A percentile compares a stretch with the other conserved stretches of the same genome.
Conservation (phyloP, 1,140 invertebrate species). For the Aporrectodea caliginosa region DNA sequence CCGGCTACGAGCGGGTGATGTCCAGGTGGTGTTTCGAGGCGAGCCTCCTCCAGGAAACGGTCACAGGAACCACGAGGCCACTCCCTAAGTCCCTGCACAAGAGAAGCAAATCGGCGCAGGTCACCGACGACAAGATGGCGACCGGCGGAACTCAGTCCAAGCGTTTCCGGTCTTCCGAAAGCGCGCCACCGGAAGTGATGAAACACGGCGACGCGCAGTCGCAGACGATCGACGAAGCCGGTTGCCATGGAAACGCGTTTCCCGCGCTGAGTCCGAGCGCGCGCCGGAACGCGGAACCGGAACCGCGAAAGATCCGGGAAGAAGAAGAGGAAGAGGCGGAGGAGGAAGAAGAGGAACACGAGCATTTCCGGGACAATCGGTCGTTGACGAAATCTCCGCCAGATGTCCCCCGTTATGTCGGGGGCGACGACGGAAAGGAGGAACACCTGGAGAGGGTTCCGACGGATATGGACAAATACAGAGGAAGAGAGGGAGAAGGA, state of each 20-base stretch:
- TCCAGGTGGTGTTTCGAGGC: not conserved
- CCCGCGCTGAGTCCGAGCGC: not conserved
- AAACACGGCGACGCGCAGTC: not conserved
- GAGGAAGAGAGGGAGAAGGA: too few relatives aligned
- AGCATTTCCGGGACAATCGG: too few relatives aligned
- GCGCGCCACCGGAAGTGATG: not conserved
- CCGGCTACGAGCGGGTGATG: not conserved
- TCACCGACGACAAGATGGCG: conserved; percentile 28
- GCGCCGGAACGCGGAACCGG: not conserved
- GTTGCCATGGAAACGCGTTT: not conserved
- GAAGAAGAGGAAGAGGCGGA: not conserved
- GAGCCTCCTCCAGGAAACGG: too few relatives aligned
- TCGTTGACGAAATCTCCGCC: too few relatives aligned
- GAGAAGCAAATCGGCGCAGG: not conserved
- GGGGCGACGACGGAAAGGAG: too few relatives aligned
- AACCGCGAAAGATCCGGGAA: not conserved
- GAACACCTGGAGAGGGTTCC: too few relatives aligned
- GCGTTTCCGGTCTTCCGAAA: not conserved
- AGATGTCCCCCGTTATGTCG: too few relatives aligned
- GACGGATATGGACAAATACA: too few relatives aligned
- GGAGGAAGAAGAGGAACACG: not conserved
- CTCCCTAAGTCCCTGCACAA: too few relatives aligned
- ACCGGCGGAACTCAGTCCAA: not conserved
- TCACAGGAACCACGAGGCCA: too few relatives aligned
- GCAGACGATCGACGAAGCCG: not conserved